Base-by-base conservation (phyloP, 2,888 invertebrate species). In the Spilosoma lubricipeda region DNA sequence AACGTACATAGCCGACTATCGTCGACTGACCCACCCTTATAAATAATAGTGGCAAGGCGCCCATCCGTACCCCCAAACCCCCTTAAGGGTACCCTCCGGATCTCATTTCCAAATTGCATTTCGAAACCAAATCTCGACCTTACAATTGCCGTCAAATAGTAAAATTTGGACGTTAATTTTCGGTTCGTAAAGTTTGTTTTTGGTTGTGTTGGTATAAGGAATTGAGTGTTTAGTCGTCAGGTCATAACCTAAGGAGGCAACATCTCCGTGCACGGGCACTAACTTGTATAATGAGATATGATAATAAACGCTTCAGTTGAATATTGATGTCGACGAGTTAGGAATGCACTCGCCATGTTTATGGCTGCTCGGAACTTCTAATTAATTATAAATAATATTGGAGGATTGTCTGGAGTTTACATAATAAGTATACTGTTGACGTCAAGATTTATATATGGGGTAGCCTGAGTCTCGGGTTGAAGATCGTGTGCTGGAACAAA, bases 231-330 rank as follows among this genome's bases (percentile, higher is more conserved):
- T 89, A 88, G 90, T 89, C 87, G 89, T 89, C 90, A 92, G 94
- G 93, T 92, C 91, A 93, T 92, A 92, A 91, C 91, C 91, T 92
- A 94, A 95, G 94, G 94, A 90, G 94, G 94, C 87, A 85, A 86
- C 85, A 82, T 82, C 85, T 84, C 87, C 86, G 91, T 93, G 90
- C 92, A 91, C 92, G 91, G 94, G 94, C 94, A 94, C 95, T 95
- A 95, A 95, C 95, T 95, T 92, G 94, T 93, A 95, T 95, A 95
- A 95, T 95, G 95, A 95, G 95, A 95, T 95, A 95, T 95, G 95
- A 95, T 95, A 95, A 95, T 95, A 95, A 95, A 95, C 92, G 95
- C 92, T 92, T 89, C 90, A 89, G 90, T 92, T 92, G 95, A 95
- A 95, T 95, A 95, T 95, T 95, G 95, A 95, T 95, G 95, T 90